Percentiles rank a stretch among this genome's conserved stretches.
These are phyloP conservation scores for Onychostruthus taczanowskii DNA, from an alignment of 2,113 vertebrate species.

Conservation along the genomic window DNA sequence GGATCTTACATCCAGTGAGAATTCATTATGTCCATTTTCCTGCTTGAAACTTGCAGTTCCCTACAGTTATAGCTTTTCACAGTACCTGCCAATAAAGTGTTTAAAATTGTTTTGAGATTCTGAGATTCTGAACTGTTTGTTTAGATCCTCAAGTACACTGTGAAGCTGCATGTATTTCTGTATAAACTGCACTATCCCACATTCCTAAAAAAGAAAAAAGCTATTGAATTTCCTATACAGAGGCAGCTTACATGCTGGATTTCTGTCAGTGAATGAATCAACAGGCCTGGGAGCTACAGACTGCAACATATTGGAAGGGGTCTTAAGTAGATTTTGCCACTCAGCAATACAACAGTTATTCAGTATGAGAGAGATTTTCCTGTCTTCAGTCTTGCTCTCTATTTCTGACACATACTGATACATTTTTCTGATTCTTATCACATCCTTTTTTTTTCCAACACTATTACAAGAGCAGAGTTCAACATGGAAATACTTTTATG, in stretches of 20 bases:
- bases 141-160: background rate
- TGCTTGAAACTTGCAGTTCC: background rate
- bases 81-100: background rate
- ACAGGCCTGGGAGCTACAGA: background rate
- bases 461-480: background rate
- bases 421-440: background rate
- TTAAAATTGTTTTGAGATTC: background rate
- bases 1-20: background rate
- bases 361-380: conserved; percentile 48
- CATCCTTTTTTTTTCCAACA: background rate
- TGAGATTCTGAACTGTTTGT: background rate
- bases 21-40: background rate
- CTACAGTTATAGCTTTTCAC: background rate
- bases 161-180: background rate
- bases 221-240: background rate
- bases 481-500: background rate
- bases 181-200: background rate
- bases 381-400: background rate
- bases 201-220: background rate
- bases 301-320: background rate
- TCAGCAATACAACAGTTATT: background rate
- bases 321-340: conserved; percentile 31
- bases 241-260: background rate
- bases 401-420: background rate
- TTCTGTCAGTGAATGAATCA: background rate